Evolutionary conservation across 2,888 invertebrate species (phyloP).

Genomic region (Phengaris arion): DNA sequence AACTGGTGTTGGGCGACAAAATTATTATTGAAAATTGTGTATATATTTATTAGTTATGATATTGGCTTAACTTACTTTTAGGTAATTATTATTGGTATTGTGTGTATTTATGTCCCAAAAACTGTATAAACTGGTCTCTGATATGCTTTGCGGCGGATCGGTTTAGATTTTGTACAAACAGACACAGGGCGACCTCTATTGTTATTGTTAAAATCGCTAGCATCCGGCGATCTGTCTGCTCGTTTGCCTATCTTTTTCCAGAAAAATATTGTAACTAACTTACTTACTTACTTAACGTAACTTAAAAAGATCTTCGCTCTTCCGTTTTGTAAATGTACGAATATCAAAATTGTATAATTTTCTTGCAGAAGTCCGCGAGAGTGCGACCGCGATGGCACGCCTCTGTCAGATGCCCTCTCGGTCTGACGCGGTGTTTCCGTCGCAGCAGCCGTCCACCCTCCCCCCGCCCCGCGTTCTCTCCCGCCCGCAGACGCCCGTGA

Average conservation of each 20-base stretch:
- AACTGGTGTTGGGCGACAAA: background rate
- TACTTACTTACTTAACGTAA: no score
- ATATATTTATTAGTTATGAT: background rate
- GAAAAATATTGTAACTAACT: no score
- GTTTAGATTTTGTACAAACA: no score
- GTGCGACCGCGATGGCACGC: conserved; percentile 65
- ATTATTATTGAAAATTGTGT: background rate
- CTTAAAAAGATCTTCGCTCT: no score
- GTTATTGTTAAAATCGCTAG: no score
- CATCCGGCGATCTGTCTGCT: no score
- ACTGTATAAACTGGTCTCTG: background rate
- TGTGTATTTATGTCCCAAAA: background rate
- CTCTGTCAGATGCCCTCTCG: conserved; percentile 59
- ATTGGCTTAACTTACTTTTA: background rate
- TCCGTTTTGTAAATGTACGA: no score
- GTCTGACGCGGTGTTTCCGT: conserved; percentile 37
- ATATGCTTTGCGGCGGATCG: background rate
- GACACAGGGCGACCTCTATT: no score
- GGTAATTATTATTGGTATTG: background rate
- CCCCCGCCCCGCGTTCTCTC: conserved; percentile 55
- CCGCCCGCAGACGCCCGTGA: conserved; percentile 32
- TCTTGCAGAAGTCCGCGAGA: conserved; percentile 61
- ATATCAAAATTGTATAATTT: background rate
- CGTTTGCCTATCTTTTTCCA: no score
- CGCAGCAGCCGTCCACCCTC: conserved; percentile 41